phyloP scores from a whole-genome alignment of 2,888 invertebrate species.

The Drosophila leonis region DNA sequence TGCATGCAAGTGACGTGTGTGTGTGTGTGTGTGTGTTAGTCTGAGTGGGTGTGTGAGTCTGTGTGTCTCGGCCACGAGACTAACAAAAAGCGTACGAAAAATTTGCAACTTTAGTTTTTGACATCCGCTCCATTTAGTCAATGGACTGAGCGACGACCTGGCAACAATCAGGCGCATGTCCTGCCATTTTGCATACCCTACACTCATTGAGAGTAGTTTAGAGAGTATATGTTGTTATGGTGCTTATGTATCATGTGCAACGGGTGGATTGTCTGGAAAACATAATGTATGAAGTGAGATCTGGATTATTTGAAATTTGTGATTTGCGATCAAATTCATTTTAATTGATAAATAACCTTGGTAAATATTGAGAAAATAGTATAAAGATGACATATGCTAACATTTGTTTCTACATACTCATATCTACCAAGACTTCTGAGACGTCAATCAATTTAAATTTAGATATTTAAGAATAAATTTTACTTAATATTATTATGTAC shows the following conservation, averaged over 20 bases:
- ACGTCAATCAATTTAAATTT: background rate
- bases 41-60: constrained; percentile 14
- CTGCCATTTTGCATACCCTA: constrained; percentile 32
- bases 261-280: background rate
- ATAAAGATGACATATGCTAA: background rate
- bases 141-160: constrained; percentile 73
- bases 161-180: constrained; percentile 73
- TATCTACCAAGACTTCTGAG: no score
- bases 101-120: constrained; percentile 73
- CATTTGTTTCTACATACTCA: background rate
- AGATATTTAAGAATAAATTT: background rate
- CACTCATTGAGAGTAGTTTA: background rate
- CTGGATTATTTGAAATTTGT: background rate
- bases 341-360: background rate
- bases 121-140: constrained; percentile 78
- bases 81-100: constrained; percentile 56
- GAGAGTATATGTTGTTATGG: background rate
- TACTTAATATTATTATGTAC: background rate
- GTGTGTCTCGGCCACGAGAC: constrained; percentile 19
- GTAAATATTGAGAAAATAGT: background rate
- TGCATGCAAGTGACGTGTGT: constrained; percentile 65
- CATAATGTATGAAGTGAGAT: background rate
- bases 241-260: background rate
- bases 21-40: constrained; percentile 20
- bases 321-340: no score